These are phyloP conservation scores for Drosophila suboccidentalis DNA, from an alignment of 2,888 invertebrate species.

Conservation along the genomic window DNA sequence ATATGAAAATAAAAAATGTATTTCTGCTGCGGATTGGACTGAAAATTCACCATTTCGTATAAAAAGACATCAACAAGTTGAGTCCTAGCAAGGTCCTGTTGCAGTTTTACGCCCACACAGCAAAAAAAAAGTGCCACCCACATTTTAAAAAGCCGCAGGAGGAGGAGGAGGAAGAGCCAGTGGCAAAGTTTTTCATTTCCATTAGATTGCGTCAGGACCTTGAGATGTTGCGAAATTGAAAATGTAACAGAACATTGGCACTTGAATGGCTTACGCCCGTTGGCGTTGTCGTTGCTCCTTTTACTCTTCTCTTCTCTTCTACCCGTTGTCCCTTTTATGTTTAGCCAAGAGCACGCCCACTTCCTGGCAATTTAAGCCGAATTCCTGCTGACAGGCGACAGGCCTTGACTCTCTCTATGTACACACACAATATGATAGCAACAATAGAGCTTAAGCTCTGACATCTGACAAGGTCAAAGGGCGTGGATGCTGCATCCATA, in stretches of 20 bases:
- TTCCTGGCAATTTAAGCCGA: conserved; percentile 69
- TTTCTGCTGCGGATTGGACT: not conserved
- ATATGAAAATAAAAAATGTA: not conserved
- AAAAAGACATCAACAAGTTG: conserved; percentile 48
- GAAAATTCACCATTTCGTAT: not conserved
- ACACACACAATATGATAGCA: conserved; percentile 17
- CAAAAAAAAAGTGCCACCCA: not conserved
- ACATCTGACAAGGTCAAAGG: conserved; percentile 73
- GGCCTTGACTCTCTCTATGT: conserved; percentile 12
- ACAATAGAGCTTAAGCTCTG: conserved; percentile 51
- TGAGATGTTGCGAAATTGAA: conserved; percentile 66
- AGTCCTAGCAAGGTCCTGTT: conserved; percentile 7
- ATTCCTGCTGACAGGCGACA: conserved; percentile 59
- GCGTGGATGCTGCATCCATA: conserved; percentile 44
- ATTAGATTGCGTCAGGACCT: conserved; percentile 53
- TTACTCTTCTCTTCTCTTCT: not conserved
- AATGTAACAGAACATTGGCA: conserved; percentile 49
- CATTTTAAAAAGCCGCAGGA: not conserved
- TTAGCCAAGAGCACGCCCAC: conserved; percentile 19
- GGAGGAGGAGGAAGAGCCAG: conserved; percentile 7
- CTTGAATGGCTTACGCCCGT: conserved; percentile 21
- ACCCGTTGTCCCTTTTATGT: not conserved
- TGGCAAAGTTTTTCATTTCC: conserved; percentile 49
- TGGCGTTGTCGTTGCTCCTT: not conserved
- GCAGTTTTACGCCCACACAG: conserved; percentile 19